Conservation (phyloP, 23 tunicate species). For the Phallusia fumigata region DNA sequence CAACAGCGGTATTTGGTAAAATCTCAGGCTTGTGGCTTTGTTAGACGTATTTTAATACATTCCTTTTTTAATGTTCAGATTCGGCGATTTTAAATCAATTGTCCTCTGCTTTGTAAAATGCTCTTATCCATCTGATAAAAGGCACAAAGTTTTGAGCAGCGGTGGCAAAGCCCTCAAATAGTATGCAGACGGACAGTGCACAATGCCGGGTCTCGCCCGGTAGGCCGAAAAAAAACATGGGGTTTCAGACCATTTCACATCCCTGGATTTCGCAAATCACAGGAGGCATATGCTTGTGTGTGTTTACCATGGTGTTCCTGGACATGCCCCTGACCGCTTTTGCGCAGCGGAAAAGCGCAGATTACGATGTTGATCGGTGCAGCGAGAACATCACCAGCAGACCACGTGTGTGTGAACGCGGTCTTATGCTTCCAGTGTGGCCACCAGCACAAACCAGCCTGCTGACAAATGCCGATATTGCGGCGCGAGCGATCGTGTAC, state of each 20-base stretch:
- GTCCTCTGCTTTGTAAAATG: too few species aligned
- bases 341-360: constrained; percentile 3
- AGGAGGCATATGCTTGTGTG: too few species aligned
- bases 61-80: too few species aligned
- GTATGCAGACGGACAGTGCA: not conserved
- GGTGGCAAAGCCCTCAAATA: not conserved
- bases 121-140: too few species aligned
- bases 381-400: constrained; percentile 21
- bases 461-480: constrained; percentile 56
- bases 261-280: not conserved
- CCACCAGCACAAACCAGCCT: constrained; percentile 51
- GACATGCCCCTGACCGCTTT: not conserved
- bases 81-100: too few species aligned
- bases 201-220: not conserved
- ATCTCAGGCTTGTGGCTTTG: too few species aligned
- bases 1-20: too few species aligned
- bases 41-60: too few species aligned
- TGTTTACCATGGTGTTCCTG: not conserved
- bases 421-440: constrained; percentile 73
- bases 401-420: constrained; percentile 56
- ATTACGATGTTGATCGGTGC: constrained; percentile 20
- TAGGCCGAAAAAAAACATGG: not conserved
- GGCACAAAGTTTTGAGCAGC: too few species aligned
- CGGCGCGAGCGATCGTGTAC: constrained; percentile 83
- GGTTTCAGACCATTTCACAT: not conserved